Evolutionary conservation across 1,140 invertebrate genomes (phyloP).

Genomic region (Gerris buenoi): DNA sequence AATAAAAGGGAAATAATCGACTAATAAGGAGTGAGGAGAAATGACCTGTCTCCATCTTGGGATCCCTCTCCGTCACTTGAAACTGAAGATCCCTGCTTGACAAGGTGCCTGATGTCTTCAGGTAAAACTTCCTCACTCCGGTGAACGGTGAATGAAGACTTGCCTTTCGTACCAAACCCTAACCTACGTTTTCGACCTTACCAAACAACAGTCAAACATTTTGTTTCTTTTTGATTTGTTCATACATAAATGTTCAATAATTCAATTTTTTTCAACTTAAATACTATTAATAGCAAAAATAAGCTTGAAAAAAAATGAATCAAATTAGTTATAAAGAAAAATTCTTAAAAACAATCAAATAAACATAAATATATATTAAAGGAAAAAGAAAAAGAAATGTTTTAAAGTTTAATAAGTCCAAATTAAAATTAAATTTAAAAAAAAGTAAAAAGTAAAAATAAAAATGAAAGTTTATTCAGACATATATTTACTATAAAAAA

Average conservation of each 20-base stretch:
- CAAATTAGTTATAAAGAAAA: too few relatives aligned
- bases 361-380: too few relatives aligned
- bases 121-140: conserved; percentile 88
- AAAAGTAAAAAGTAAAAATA: neutral
- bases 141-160: conserved; percentile 87
- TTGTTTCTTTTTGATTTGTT: neutral
- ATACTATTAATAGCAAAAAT: too few relatives aligned
- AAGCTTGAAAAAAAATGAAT: too few relatives aligned
- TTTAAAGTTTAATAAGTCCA: too few relatives aligned
- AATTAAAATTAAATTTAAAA: too few relatives aligned
- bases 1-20: neutral
- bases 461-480: neutral
- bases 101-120: conserved; percentile 56
- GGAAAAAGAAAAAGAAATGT: too few relatives aligned
- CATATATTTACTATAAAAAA: neutral
- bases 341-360: too few relatives aligned
- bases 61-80: conserved; percentile 83
- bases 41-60: conserved; percentile 59
- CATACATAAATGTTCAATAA: too few relatives aligned
- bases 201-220: neutral
- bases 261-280: too few relatives aligned
- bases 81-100: conserved; percentile 69
- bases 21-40: neutral
- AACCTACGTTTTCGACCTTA: conserved; percentile 82
- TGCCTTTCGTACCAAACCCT: conserved; percentile 85